A percentile compares a stretch with the other conserved stretches of the same genome.
phyloP scores from a whole-genome alignment of 2,113 vertebrate species.

The Otis tarda region DNA sequence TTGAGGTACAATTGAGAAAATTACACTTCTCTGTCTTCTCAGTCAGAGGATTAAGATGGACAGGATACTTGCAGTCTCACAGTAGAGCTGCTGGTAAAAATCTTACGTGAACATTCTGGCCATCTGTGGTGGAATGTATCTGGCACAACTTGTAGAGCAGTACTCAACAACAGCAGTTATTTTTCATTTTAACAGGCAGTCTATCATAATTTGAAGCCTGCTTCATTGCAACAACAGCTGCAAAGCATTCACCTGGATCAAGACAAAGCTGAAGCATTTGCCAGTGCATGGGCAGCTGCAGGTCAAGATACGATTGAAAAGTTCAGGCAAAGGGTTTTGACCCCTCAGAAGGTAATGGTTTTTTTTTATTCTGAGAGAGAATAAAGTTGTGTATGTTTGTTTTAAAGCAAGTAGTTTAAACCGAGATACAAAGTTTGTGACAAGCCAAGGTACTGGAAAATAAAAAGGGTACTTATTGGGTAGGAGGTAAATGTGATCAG shows the following conservation, averaged over 20 bases:
- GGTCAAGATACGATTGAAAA: constrained; percentile 90
- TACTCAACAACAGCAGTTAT: neutral
- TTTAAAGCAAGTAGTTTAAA: neutral
- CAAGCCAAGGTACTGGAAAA: neutral
- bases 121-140: neutral
- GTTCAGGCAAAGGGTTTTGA: constrained; percentile 86
- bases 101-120: neutral
- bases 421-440: neutral
- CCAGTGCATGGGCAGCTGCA: constrained; percentile 80
- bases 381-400: neutral
- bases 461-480: neutral
- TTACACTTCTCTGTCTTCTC: neutral
- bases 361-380: neutral
- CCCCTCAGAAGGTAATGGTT: constrained; percentile 87
- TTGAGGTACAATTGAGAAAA: neutral
- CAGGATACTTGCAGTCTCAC: neutral
- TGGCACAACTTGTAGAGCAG: neutral
- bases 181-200: constrained; percentile 79
- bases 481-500: accelerated
- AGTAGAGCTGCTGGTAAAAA: neutral
- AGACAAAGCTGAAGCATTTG: constrained; percentile 88
- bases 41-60: neutral
- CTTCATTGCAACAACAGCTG: constrained; percentile 87
- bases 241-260: constrained; percentile 80
- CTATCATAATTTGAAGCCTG: constrained; percentile 89